phyloP scores from a whole-genome alignment of 2,888 invertebrate genomes.

The Sycophila texana region DNA sequence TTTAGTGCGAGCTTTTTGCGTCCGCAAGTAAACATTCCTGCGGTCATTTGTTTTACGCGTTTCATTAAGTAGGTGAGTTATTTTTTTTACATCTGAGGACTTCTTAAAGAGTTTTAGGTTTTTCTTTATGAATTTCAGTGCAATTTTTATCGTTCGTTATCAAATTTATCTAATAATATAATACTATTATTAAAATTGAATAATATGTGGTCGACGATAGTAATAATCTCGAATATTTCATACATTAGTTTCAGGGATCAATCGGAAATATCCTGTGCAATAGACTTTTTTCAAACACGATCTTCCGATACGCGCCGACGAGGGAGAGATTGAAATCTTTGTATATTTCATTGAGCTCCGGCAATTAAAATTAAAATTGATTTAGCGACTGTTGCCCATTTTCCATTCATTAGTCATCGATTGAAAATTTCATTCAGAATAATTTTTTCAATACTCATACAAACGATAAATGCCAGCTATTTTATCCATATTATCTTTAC shows the following conservation, averaged over 20 bases:
- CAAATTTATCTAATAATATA: too few relatives aligned
- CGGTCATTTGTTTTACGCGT: not conserved
- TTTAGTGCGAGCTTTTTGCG: slow-evolving; percentile 32
- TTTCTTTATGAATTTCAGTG: too few relatives aligned
- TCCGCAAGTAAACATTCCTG: not conserved
- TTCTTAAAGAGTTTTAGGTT: too few relatives aligned
- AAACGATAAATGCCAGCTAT: not conserved
- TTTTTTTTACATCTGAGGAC: too few relatives aligned
- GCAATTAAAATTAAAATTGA: slow-evolving; percentile 44
- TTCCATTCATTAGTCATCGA: slow-evolving; percentile 44
- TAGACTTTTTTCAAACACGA: slow-evolving; percentile 7
- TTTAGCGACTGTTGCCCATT: slow-evolving; percentile 30
- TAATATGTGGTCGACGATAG: too few relatives aligned
- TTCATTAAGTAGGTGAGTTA: too few relatives aligned
- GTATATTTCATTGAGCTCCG: slow-evolving; percentile 23
- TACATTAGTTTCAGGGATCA: not conserved
- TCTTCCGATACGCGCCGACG: not conserved
- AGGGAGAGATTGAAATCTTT: slow-evolving; percentile 26
- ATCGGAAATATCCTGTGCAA: too few relatives aligned
- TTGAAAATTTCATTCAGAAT: slow-evolving; percentile 29
- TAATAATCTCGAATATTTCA: not conserved
- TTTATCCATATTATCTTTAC: too few relatives aligned
- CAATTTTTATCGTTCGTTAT: too few relatives aligned
- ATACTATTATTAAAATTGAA: too few relatives aligned
- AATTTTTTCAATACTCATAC: not conserved